These are phyloP conservation scores for Dryas iulia DNA, from an alignment of 1,140 invertebrate genomes.

Conservation along the genomic window DNA sequence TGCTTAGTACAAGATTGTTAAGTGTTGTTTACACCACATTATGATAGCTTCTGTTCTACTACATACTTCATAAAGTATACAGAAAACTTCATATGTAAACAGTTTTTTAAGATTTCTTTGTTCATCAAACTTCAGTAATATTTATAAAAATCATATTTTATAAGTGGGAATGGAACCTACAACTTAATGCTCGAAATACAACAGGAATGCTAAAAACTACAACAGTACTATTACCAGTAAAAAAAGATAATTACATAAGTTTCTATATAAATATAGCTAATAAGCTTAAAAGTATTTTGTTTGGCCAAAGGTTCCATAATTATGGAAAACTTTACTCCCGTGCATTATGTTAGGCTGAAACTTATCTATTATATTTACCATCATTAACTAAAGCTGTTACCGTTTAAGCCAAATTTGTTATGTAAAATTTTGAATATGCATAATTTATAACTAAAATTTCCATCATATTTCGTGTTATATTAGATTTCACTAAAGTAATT, in stretches of 20 bases:
- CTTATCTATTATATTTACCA: neutral
- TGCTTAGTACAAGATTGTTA: neutral
- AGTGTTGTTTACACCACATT: neutral
- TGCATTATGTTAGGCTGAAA: neutral
- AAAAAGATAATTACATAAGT: too few relatives aligned
- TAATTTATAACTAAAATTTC: neutral
- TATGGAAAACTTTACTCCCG: neutral
- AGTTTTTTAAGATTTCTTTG: too few relatives aligned
- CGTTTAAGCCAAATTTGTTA: neutral
- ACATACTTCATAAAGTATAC: too few relatives aligned
- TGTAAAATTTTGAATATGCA: neutral
- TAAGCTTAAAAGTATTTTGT: neutral
- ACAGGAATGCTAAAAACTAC: too few relatives aligned
- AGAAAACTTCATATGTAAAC: too few relatives aligned
- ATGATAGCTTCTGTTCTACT: neutral
- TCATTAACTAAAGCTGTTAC: slow-evolving; percentile 2
- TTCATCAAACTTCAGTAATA: too few relatives aligned
- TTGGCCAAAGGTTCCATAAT: neutral
- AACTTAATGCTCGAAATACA: too few relatives aligned
- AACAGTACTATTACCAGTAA: too few relatives aligned
- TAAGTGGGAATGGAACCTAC: neutral
- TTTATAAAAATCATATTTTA: neutral
- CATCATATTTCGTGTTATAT: neutral
- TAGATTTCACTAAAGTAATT: neutral
- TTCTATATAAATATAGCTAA: neutral